These are phyloP conservation scores for Gymnobelideus leadbeateri DNA, from an alignment of 2,113 vertebrate species.

Conservation along the genomic window DNA sequence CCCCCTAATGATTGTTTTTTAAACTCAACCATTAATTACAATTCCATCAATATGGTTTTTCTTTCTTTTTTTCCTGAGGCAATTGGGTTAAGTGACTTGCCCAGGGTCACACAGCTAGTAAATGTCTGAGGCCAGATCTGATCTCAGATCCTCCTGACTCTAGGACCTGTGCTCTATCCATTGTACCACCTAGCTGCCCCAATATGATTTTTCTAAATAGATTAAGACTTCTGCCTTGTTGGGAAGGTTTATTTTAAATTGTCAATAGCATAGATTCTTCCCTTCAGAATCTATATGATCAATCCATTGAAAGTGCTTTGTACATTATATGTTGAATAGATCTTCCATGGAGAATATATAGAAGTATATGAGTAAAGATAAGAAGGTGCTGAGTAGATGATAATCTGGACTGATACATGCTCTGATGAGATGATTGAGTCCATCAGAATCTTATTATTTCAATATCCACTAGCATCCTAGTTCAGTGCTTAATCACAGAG, in stretches of 20 bases:
- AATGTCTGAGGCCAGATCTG: not conserved
- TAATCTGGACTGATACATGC: not conserved
- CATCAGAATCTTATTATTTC: not conserved
- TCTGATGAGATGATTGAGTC: not conserved
- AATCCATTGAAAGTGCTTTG: not conserved
- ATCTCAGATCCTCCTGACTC: not conserved
- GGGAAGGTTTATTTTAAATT: not conserved
- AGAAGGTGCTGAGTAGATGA: not conserved
- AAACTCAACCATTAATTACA: too few species aligned
- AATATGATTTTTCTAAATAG: not conserved
- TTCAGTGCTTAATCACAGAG: not conserved
- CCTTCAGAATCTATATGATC: not conserved
- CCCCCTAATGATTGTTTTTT: not conserved
- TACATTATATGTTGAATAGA: not conserved
- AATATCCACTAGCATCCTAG: not conserved
- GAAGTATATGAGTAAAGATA: not conserved
- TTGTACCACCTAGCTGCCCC: not conserved
- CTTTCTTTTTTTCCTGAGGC: not conserved
- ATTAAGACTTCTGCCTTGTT: not conserved
- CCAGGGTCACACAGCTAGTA: not conserved
- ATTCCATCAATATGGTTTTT: not conserved
- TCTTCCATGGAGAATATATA: not conserved
- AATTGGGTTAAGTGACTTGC: not conserved
- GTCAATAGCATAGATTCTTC: not conserved
- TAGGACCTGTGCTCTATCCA: not conserved